A percentile compares a stretch with the other conserved stretches of the same genome.
Conservation (phyloP, 1,140 invertebrate species). For the Drosophila miranda region DNA sequence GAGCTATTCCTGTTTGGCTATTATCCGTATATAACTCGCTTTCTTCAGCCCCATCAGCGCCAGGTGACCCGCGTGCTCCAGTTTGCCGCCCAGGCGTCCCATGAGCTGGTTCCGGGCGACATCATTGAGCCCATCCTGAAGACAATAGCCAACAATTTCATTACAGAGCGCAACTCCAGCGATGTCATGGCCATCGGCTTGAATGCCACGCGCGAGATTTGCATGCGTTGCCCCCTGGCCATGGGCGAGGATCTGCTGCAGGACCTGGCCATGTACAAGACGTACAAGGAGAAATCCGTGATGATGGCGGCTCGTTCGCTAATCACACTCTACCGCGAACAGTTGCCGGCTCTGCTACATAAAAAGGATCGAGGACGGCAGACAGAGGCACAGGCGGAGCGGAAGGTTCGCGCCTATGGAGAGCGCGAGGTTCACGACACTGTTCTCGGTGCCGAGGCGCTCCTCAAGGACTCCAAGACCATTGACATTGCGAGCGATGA, state of each 20-base stretch:
- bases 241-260: conserved; percentile 95
- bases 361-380: conserved; percentile 96
- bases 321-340: conserved; percentile 93
- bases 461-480: conserved; percentile 85
- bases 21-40: conserved; percentile 95
- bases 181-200: conserved; percentile 99
- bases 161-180: conserved; percentile 97
- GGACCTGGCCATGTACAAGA: conserved; percentile 96
- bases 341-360: conserved; percentile 95
- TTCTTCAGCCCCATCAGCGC: conserved; percentile 96
- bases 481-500: conserved; percentile 83
- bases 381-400: conserved; percentile 90
- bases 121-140: conserved; percentile 94
- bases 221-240: conserved; percentile 93
- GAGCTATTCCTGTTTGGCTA: conserved; percentile 96
- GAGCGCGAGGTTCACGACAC: conserved; percentile 90
- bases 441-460: conserved; percentile 94
- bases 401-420: conserved; percentile 90
- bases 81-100: conserved; percentile 97
- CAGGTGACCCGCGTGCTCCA: conserved; percentile 97
- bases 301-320: conserved; percentile 98
- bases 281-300: conserved; percentile 96
- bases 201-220: conserved; percentile 97
- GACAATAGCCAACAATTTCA: conserved; percentile 98
- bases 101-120: conserved; percentile 98